Evolutionary conservation across 2,888 invertebrate genomes (phyloP).

Genomic region (Keiferia lycopersicella): DNA sequence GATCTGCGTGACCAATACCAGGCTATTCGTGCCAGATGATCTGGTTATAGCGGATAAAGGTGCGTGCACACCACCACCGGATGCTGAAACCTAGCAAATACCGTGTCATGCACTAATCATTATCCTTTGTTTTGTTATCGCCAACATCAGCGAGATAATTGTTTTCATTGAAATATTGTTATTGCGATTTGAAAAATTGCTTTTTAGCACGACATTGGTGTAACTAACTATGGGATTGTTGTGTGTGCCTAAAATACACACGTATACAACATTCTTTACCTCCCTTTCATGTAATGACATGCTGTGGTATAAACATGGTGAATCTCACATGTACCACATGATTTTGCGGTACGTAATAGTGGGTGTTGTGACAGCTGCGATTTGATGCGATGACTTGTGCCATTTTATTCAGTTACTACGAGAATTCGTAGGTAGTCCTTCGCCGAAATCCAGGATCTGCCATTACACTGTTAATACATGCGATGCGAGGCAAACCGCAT

Average conservation of each 20-base stretch:
- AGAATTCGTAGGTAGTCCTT: too few relatives aligned
- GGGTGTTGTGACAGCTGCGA: too few relatives aligned
- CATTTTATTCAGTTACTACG: too few relatives aligned
- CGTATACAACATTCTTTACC: too few relatives aligned
- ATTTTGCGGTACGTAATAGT: too few relatives aligned
- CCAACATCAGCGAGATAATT: constrained; percentile 18
- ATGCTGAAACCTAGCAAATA: constrained; percentile 78
- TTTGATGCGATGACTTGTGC: too few relatives aligned
- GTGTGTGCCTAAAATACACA: not conserved
- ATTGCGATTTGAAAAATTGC: constrained; percentile 15
- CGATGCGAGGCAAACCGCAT: too few relatives aligned
- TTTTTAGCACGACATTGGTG: not conserved
- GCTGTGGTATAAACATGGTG: too few relatives aligned
- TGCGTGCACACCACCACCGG: constrained; percentile 58
- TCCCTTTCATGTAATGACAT: too few relatives aligned
- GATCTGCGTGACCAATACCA: constrained; percentile 61
- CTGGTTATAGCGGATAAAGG: constrained; percentile 72
- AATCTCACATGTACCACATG: too few relatives aligned
- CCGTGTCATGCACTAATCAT: constrained; percentile 48
- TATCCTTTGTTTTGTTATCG: constrained; percentile 36
- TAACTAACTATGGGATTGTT: not conserved
- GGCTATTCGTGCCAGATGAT: constrained; percentile 74
- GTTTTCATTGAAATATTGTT: constrained; percentile 13
- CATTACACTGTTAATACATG: too few relatives aligned
- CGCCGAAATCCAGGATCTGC: too few relatives aligned